Conservation (phyloP, 2,888 invertebrate genomes). For the Leptopilina syphax region DNA sequence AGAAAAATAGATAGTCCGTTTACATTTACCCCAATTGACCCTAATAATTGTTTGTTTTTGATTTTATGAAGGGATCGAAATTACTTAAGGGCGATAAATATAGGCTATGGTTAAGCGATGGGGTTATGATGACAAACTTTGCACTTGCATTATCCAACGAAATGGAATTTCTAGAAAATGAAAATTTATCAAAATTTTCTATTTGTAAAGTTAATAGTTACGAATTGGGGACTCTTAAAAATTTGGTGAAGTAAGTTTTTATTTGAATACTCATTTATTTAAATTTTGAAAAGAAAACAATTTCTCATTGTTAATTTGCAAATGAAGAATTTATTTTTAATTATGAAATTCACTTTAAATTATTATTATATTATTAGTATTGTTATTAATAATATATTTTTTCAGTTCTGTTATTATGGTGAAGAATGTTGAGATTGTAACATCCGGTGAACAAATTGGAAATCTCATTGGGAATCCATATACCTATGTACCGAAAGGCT, state of each 20-base stretch:
- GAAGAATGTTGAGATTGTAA: neutral
- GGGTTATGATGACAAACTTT: neutral
- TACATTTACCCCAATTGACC: too few relatives aligned
- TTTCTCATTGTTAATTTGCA: neutral
- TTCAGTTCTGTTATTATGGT: conserved; percentile 10
- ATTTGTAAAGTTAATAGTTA: conserved; percentile 3
- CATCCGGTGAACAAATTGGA: neutral
- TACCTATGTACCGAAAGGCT: neutral
- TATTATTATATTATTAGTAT: neutral
- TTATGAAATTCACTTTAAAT: neutral
- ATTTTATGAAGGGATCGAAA: neutral
- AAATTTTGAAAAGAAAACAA: neutral
- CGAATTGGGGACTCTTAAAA: neutral
- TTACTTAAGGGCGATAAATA: neutral
- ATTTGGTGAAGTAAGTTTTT: neutral
- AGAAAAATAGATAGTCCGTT: too few relatives aligned
- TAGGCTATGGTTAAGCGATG: conserved; percentile 12
- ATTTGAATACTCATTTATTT: neutral
- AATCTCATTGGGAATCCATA: neutral
- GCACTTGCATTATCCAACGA: neutral
- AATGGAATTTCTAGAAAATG: neutral
- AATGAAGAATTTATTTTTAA: neutral
- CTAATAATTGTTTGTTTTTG: neutral
- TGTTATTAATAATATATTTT: neutral
- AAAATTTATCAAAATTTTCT: conserved; percentile 9